A percentile compares a stretch with the other conserved stretches of the same genome.
These are phyloP conservation scores for Crypturellus tataupa DNA, from an alignment of 2,797 vertebrate genomes.

Conservation along the genomic window DNA sequence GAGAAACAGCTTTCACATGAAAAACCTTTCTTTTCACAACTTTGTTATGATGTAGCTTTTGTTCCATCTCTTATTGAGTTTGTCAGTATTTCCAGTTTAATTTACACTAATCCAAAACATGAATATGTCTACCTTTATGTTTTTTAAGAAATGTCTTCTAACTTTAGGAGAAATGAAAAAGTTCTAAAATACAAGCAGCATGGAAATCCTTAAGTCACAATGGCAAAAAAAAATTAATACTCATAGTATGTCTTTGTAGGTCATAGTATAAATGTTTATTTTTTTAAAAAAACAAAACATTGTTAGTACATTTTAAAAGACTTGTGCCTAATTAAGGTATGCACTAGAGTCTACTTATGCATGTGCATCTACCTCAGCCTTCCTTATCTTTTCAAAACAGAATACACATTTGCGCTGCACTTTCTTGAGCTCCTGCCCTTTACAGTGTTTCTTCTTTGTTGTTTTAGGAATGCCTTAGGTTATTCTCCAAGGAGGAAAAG, in stretches of 20 bases:
- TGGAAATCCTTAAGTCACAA: not conserved
- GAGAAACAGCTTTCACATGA: not conserved
- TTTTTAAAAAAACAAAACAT: not conserved
- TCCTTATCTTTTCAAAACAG: not conserved
- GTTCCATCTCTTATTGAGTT: not conserved
- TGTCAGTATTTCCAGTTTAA: not conserved
- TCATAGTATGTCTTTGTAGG: not conserved
- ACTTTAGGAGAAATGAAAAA: too few species aligned
- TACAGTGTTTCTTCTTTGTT: not conserved
- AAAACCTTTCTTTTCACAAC: not conserved
- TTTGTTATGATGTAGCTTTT: not conserved
- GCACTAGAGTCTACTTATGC: not conserved
- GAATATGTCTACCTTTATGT: not conserved
- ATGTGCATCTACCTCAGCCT: not conserved
- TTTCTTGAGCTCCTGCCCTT: not conserved
- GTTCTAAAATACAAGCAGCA: not conserved
- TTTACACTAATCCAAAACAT: not conserved
- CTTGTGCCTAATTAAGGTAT: not conserved
- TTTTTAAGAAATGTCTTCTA: too few species aligned
- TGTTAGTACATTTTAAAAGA: not conserved
- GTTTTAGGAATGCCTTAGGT: slow-evolving; percentile 93
- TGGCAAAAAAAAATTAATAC: not conserved
- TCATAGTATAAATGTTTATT: not conserved
- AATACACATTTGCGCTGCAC: not conserved
- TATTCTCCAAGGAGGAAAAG: slow-evolving; percentile 98